These are phyloP conservation scores for Ornithoptera alexandrae DNA, from an alignment of 2,888 invertebrate genomes.

Conservation along the genomic window DNA sequence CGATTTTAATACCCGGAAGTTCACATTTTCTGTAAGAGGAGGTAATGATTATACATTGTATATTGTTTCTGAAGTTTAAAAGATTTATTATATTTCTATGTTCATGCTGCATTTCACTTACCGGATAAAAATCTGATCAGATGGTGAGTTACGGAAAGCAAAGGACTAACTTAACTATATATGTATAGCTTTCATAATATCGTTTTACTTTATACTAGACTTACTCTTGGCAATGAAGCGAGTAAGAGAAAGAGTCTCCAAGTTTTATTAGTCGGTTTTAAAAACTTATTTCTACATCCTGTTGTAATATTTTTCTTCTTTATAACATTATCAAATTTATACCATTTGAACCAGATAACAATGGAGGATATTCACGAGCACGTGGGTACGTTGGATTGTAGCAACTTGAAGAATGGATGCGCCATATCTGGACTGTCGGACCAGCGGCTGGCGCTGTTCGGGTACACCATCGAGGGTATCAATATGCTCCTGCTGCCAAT, in stretches of 20 bases:
- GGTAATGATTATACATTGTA: no score
- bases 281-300: background rate
- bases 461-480: slow-evolving; percentile 97
- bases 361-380: slow-evolving; percentile 87
- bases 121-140: slow-evolving; percentile 36
- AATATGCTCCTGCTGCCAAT: slow-evolving; percentile 96
- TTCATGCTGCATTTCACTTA: slow-evolving; percentile 28
- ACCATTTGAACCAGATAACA: slow-evolving; percentile 81
- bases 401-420: slow-evolving; percentile 48
- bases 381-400: slow-evolving; percentile 48
- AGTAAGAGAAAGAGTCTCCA: no score
- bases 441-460: slow-evolving; percentile 92
- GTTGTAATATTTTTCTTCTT: background rate
- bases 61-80: background rate
- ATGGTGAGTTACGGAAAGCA: slow-evolving; percentile 53
- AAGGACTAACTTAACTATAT: background rate
- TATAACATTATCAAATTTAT: background rate
- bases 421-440: slow-evolving; percentile 83
- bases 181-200: slow-evolving; percentile 6
- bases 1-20: no score
- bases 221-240: no score
- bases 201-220: background rate
- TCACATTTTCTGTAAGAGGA: no score
- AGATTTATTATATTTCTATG: slow-evolving; percentile 25
- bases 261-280: background rate